Evolutionary conservation across 2,797 vertebrate genomes (phyloP), one percentile per base, ranked within the genome.

Genomic region (Forpus xanthops): DNA sequence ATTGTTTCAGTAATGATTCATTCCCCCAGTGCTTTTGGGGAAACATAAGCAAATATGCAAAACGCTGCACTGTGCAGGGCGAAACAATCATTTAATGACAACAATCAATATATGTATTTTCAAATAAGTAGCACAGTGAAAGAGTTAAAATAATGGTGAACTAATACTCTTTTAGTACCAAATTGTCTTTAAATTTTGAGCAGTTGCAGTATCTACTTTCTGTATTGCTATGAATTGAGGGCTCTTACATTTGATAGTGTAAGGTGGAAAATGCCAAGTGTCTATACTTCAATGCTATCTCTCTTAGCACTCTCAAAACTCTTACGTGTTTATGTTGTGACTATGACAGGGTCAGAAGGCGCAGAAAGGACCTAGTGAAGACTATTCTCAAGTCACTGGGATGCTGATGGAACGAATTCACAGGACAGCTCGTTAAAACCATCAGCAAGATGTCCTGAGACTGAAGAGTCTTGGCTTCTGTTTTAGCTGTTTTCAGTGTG

Each of bases 1-100:
- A 98, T 98, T 98, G 98, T 98, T 98, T 98, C 98, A 95, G 98
- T 98, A 98, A 98, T 98, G 98, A 98, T 98, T 98, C 98, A 98
- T 98, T 97, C 96, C 95, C 71, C 31, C 27, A 12, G 96, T 97
- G 97, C 97, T 98, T 98, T 97, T 94, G 97, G 97, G 95, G 88
- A 97, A 97, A 96, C 96, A 98, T 98, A 97, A 98, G 97, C 97
- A 97, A 97, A 98, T 98, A 97, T 97, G 97, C 97, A 98, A 97
- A 98, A 91, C 84, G 82, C 82, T 93, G 76, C 92, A 94, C 92
- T 97, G 91, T 97, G 76, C 96, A 91, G 82, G 96, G 89, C 92
- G 72, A 96, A 97, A 95, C 91, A 95, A 85, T 96, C 97, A 77
- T 96, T 97, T 94, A 85, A 92, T 91, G 87, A 80, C 90, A 92